Percentiles rank a stretch among this genome's conserved stretches.
Conservation (phyloP, 2,113 vertebrate species). For the Taurulus bubalis region DNA sequence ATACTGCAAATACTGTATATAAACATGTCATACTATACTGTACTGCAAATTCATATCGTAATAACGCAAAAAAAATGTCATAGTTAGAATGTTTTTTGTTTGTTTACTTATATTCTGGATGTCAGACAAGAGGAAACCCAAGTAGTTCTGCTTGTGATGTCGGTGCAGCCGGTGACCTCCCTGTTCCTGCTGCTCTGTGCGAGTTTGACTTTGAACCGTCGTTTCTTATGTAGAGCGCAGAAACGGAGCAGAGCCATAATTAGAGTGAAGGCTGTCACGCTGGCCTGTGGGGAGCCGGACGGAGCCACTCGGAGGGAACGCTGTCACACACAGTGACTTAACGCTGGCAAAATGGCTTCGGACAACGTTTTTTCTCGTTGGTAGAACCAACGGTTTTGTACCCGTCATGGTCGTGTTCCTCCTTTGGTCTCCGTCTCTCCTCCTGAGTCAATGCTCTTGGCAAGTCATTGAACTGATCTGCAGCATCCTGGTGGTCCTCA, state of each 20-base stretch:
- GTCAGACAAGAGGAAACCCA: not conserved
- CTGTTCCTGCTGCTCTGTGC: constrained; percentile 45
- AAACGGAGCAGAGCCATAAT: constrained; percentile 79
- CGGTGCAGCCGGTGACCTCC: constrained; percentile 39
- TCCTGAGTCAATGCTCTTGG: constrained; percentile 4
- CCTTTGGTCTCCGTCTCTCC: constrained; percentile 3
- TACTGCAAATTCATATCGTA: not conserved
- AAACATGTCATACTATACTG: not conserved
- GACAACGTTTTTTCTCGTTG: constrained; percentile 14
- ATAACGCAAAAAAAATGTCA: not conserved
- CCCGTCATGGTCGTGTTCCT: not conserved
- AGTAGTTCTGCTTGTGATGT: constrained; percentile 8
- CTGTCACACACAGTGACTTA: constrained; percentile 27
- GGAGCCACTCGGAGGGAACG: constrained; percentile 36
- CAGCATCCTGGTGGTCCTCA: constrained; percentile 26
- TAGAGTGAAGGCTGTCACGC: constrained; percentile 77
- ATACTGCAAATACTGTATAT: not conserved
- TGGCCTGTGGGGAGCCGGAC: constrained; percentile 58
- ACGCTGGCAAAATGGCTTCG: constrained; percentile 21
- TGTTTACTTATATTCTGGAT: not conserved
- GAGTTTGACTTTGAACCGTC: constrained; percentile 75
- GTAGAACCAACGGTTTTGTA: not conserved
- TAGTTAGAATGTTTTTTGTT: not conserved
- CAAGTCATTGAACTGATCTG: constrained; percentile 29
- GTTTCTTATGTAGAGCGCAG: constrained; percentile 75